Percentiles rank a stretch among this genome's conserved stretches.
These are phyloP conservation scores for Archips crataeganus DNA, from an alignment of 2,888 invertebrate species.

Conservation along the genomic window DNA sequence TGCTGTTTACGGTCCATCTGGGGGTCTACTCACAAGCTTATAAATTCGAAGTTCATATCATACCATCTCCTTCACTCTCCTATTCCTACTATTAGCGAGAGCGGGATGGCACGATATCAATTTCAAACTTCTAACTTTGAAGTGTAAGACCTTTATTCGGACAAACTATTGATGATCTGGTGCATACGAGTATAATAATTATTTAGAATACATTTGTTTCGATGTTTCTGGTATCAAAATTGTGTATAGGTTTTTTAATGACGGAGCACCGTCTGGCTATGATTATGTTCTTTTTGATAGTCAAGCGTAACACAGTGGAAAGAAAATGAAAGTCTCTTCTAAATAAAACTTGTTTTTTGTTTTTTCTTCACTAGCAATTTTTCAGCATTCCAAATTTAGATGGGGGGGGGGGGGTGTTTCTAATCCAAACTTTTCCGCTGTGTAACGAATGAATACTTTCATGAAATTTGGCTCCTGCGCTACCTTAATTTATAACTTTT, in stretches of 20 bases:
- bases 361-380: background rate
- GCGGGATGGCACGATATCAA: no score
- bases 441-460: background rate
- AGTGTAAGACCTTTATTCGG: background rate
- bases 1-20: constrained; percentile 21
- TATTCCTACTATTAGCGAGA: no score
- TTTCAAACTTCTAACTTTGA: no score
- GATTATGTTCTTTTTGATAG: background rate
- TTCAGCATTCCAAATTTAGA: no score
- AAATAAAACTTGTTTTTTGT: background rate
- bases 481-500: background rate
- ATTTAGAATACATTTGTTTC: background rate
- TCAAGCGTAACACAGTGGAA: background rate
- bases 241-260: no score
- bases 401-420: no score
- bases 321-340: background rate
- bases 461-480: background rate
- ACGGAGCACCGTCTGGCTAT: background rate
- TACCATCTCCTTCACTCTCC: no score
- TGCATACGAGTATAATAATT: background rate
- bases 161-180: background rate
- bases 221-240: background rate
- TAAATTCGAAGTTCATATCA: no score
- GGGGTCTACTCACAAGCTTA: no score
- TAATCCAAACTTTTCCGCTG: background rate